Conservation (phyloP, 53 echinoderm and acorn worm species). For the Hippasteria phrygiana region DNA sequence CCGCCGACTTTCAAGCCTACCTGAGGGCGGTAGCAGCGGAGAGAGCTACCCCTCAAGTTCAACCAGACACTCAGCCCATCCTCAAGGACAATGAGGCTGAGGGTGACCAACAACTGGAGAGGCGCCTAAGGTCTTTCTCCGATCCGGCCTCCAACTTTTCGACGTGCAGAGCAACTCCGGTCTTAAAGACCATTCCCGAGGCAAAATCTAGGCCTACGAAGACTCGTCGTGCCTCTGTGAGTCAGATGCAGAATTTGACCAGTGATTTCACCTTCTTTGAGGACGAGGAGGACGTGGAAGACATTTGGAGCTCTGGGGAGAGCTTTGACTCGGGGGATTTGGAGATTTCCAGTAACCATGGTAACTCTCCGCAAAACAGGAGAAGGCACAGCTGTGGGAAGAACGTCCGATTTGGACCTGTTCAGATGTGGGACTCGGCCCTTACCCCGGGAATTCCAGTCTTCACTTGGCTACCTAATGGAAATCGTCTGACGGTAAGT, state of each 20-base stretch:
- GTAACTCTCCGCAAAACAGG: constrained; percentile 7
- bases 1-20: constrained; percentile 20
- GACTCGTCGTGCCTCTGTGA: background rate
- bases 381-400: background rate
- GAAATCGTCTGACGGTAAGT: constrained; percentile 43
- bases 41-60: background rate
- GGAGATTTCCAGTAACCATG: constrained; percentile 30
- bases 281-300: constrained; percentile 22
- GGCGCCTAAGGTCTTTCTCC: constrained; percentile 36
- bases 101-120: background rate
- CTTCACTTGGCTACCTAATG: constrained; percentile 44
- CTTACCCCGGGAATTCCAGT: background rate
- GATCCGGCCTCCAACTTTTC: background rate
- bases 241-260: constrained; percentile 20
- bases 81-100: background rate
- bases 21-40: background rate
- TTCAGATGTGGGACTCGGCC: constrained; percentile 17
- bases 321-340: constrained; percentile 49
- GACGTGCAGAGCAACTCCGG: background rate
- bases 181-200: constrained; percentile 42
- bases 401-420: constrained; percentile 26
- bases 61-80: background rate
- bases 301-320: constrained; percentile 41
- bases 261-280: constrained; percentile 51
- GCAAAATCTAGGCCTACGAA: background rate